Conservation (phyloP, 2,797 vertebrate genomes). For the Schizothorax lantsangensis region DNA sequence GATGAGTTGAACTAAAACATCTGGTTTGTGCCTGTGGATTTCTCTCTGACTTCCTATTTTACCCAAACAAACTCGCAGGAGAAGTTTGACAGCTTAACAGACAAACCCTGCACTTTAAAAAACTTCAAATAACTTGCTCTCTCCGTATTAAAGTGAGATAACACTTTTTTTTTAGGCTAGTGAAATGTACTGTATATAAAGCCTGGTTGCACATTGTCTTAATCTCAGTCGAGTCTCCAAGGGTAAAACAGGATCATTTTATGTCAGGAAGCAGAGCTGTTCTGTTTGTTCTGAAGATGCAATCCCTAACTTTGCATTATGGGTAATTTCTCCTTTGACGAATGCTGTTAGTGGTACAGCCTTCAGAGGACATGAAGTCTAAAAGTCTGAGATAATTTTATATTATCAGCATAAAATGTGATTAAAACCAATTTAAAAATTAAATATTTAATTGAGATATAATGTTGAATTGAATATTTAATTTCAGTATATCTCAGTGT, state of each 20-base stretch:
- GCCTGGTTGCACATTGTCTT: background rate
- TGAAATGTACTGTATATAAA: constrained; percentile 8
- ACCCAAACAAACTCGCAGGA: constrained; percentile 58
- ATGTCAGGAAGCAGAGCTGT: constrained; percentile 51
- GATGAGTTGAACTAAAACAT: constrained; percentile 61
- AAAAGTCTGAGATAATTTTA: background rate
- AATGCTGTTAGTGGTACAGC: background rate
- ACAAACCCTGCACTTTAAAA: background rate
- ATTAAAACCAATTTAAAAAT: background rate
- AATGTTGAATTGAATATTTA: background rate
- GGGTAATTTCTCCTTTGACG: background rate
- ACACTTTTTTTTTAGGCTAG: background rate
- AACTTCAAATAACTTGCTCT: background rate
- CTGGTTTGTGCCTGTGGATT: constrained; percentile 60
- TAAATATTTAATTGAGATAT: background rate
- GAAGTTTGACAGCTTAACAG: constrained; percentile 14
- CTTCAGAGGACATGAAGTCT: constrained; percentile 14
- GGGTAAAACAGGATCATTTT: constrained; percentile 71
- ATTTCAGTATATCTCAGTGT: background rate
- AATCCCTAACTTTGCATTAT: constrained; percentile 58
- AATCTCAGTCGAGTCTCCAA: constrained; percentile 59
- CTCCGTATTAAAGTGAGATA: background rate
- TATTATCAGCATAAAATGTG: background rate
- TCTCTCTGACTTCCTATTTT: constrained; percentile 70
- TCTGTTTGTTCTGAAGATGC: constrained; percentile 67